Base-by-base conservation (phyloP, 1,140 invertebrate species). In the Phymastichus coffea region DNA sequence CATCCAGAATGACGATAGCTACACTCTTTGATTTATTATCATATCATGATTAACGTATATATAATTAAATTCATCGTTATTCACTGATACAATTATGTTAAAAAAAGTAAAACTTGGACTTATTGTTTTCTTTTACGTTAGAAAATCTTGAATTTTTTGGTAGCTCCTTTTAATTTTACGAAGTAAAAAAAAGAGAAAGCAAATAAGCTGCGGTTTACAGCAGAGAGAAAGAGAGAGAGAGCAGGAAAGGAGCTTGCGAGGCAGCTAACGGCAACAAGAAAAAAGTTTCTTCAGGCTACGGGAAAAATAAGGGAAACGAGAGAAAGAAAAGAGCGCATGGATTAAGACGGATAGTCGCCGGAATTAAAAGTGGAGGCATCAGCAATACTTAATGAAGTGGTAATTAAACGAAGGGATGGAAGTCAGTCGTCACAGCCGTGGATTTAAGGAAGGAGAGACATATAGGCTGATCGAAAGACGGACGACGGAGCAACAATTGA, bases 371-470 rank as follows among this genome's bases (percentile, higher is more conserved):
- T 48, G 35, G 35, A 33, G n/a, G 10, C 46, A 15, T 41, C 33
- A 49, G 46, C 40, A 49, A 49, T 57, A 41, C 46, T 57, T 49
- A 49, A 49, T 49, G 55, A 40, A 57, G 35, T 41, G 54, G 41
- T 56, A 56, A 56, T 56, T 56, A 56, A 30, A 37, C 15, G 28
- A 15, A 28, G 26, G 20, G 28, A 15, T 12, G 35, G 28, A n/a
- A n/a, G n/a, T 23, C 17, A 54, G 17, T 17, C 14, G 14, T 52
- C 49, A 17, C 15, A 22, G 14, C 37, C n/a, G n/a, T 35, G 30
- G 26, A 6, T 9, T 9, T 9, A 28, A 30, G 23, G 15, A 8
- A 48, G 15, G 8, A 48, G 15, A n/a, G 46, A 48, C 7, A 48
- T n/a, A 30, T 48, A 48, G n/a, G 46, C 3, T n/a, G n/a, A n/a